Base-by-base conservation (phyloP, 2,113 vertebrate genomes). In the Mastomys natalensis region DNA sequence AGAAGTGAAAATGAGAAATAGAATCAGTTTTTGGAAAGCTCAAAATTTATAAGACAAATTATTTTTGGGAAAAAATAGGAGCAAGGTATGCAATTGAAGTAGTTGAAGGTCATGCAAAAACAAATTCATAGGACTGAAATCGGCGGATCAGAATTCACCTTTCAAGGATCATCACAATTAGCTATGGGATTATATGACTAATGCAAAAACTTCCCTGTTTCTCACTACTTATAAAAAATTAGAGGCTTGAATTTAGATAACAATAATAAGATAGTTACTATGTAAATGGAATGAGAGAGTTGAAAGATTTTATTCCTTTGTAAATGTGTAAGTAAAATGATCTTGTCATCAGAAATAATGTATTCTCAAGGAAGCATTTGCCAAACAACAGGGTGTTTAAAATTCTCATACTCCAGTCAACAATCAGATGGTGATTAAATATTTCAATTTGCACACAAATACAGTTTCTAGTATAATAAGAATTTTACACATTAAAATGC, bases 201-300 rank as follows among this genome's bases (percentile, higher is more conserved):
- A 19, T 40, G n/a, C 9, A 12, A 43, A 45, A 16, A 58, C 7
- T 64, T 55, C 76, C 58, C 19, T 51, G 86, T 68, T 55, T n/a
- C 85, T 51, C 4, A 74, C 45, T 97, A 74, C 48, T 96, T 80
- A 29, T 72, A 48, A 84, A 64, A 64, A 95, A 73, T 73, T 2
- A 68, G 21, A 87, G 6, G 4, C 90, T 16, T 92, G 51, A 53
- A 89, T 48, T 12, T 88, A 37, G 55, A 48, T 80, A 76, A 31
- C 15, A 94, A 34, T 89, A 78, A 90, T 91, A 81, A 76, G 88
- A 90, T 90, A 84, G 58, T 40, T 90, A 86, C 43, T n/a, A 81
- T 81, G 31, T 68, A 76, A 90, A 74, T 92, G 4, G 95, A 34
- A 64, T 13, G 37, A 93, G 40, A 45, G 0, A 19, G 3, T 37